These are phyloP conservation scores for Troglohyphantes excavatus DNA, from an alignment of 2,888 invertebrate genomes.

Conservation along the genomic window DNA sequence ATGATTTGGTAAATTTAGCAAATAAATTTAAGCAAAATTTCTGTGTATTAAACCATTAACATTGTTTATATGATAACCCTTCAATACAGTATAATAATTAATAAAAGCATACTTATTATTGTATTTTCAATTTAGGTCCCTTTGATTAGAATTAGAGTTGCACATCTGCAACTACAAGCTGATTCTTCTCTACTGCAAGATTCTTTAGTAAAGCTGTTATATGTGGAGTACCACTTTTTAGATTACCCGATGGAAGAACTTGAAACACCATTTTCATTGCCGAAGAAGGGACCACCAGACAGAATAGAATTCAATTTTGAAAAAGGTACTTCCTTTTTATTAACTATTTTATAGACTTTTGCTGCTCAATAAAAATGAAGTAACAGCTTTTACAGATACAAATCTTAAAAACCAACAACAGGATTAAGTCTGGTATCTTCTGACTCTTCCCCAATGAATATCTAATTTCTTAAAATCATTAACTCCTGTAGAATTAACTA, in stretches of 20 bases:
- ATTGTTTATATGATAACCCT: not conserved
- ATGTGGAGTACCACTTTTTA: conserved; percentile 83
- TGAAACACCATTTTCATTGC: conserved; percentile 83
- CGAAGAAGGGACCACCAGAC: conserved; percentile 82
- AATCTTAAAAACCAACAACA: too few species aligned
- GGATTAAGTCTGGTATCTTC: too few species aligned
- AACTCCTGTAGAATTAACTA: too few species aligned
- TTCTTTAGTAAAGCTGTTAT: conserved; percentile 82
- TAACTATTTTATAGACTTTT: too few species aligned
- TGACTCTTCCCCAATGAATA: too few species aligned
- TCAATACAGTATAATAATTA: not conserved
- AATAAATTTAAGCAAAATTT: not conserved
- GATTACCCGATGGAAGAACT: conserved; percentile 82
- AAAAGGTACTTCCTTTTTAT: conserved; percentile 81
- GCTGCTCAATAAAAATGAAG: too few species aligned
- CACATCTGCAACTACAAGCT: conserved; percentile 37
- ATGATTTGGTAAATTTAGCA: not conserved
- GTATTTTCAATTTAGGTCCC: conserved; percentile 21
- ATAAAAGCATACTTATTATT: too few species aligned
- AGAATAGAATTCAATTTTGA: conserved; percentile 83
- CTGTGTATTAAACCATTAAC: not conserved
- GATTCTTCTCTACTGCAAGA: conserved; percentile 79
- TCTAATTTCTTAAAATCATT: too few species aligned
- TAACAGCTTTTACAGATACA: too few species aligned
- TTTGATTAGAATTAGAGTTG: conserved; percentile 45